These are phyloP conservation scores for Salvelinus fontinalis DNA, from an alignment of 2,113 vertebrate genomes.

Conservation along the genomic window DNA sequence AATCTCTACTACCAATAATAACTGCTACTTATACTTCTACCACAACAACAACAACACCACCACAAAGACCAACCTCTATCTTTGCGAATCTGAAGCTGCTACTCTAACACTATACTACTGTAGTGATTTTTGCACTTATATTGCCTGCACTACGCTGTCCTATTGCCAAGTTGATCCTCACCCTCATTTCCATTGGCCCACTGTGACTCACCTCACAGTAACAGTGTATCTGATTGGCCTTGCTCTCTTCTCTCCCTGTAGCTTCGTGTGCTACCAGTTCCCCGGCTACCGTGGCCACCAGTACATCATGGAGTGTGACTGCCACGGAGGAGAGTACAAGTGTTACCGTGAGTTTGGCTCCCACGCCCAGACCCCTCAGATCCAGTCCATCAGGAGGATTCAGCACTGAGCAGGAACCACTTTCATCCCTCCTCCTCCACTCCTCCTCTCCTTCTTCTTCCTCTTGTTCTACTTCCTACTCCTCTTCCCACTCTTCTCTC, in stretches of 20 bases:
- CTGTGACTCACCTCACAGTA: background rate
- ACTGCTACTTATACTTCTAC: too few species aligned
- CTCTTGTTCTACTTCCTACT: slow-evolving; percentile 24
- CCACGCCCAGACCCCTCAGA: slow-evolving; percentile 92
- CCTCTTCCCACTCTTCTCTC: slow-evolving; percentile 14
- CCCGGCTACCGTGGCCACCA: slow-evolving; percentile 96
- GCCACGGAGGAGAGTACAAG: slow-evolving; percentile 91
- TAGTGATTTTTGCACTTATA: too few species aligned
- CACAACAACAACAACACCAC: too few species aligned
- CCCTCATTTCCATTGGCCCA: too few species aligned
- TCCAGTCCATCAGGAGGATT: slow-evolving; percentile 94
- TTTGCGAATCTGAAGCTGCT: too few species aligned
- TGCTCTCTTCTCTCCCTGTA: slow-evolving; percentile 48
- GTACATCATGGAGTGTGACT: slow-evolving; percentile 92
- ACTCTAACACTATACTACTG: too few species aligned
- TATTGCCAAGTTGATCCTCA: background rate
- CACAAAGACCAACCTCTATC: too few species aligned
- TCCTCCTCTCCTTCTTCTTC: slow-evolving; percentile 1
- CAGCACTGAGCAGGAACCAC: slow-evolving; percentile 81
- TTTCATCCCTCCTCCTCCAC: slow-evolving; percentile 50
- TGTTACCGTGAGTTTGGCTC: slow-evolving; percentile 93
- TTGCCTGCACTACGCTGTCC: background rate
- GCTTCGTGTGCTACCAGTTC: slow-evolving; percentile 96
- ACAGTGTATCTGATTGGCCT: background rate
- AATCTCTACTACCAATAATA: too few species aligned